A percentile compares a stretch with the other conserved stretches of the same genome.
Conservation (phyloP, 1,140 invertebrate genomes). For the Caenorhabditis latens region DNA sequence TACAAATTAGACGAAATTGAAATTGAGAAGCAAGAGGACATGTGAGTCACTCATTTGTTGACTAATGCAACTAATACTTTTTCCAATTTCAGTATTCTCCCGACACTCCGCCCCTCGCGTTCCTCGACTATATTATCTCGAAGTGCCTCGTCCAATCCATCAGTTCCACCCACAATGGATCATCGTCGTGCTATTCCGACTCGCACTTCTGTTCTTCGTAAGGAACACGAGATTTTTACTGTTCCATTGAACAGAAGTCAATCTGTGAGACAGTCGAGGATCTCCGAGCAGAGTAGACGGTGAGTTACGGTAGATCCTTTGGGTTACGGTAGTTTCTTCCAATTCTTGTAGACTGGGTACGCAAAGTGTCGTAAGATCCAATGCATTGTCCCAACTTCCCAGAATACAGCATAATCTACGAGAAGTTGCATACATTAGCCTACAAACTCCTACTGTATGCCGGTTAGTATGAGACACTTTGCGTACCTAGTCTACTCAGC, state of each 20-base stretch:
- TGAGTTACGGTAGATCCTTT: not conserved
- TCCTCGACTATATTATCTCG: conserved; percentile 4
- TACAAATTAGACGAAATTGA: conserved; percentile 45
- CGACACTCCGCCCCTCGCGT: conserved; percentile 12
- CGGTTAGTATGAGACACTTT: too few relatives aligned
- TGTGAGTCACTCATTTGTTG: conserved; percentile 43
- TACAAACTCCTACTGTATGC: too few relatives aligned
- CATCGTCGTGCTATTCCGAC: not conserved
- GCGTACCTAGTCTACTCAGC: too few relatives aligned
- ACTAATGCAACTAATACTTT: not conserved
- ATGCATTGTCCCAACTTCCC: too few relatives aligned
- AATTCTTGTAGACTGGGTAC: too few relatives aligned
- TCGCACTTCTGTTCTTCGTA: not conserved
- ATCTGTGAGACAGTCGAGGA: not conserved
- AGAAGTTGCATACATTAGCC: too few relatives aligned
- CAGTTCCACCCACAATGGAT: not conserved
- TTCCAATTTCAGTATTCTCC: not conserved
- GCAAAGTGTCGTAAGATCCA: too few relatives aligned
- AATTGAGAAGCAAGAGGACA: conserved; percentile 33
- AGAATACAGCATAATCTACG: too few relatives aligned
- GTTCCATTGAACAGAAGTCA: not conserved
- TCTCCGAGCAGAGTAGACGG: conserved; percentile 26
- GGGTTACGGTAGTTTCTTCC: too few relatives aligned
- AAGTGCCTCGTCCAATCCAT: not conserved
- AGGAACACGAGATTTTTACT: conserved; percentile 10